Evolutionary conservation across 2,113 vertebrate genomes (phyloP), one percentile per base, ranked within the genome.

Genomic region (Peromyscus polionotus): DNA sequence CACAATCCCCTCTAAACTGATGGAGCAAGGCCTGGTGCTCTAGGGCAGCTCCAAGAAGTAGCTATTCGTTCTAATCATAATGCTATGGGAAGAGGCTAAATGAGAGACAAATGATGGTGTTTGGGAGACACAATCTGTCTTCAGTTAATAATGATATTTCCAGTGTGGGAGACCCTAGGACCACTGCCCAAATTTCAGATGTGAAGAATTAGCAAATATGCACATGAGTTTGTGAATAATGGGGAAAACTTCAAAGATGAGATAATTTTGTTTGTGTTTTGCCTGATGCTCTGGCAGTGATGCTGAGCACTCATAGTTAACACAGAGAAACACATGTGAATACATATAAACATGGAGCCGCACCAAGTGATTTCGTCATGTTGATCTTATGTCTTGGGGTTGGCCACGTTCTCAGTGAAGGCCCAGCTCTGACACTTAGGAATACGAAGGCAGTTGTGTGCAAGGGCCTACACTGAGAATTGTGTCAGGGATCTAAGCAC

Each of bases 251-350:
- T 95, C 73, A 96, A 87, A 96, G 91, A 73, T 65, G 86, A 97
- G 94, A 95, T 91, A 88, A 92, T 94, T 96, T 96, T 96, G 89
- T 97, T 95, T 96, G 90, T 84, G 48, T 93, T 94, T 89, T 88
- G 76, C 73, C 36, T 72, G 54, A 87, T 86, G 54, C 39, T 79
- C 89, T 93, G 94, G 72, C 45, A 33, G 51, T 67, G 59, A 84
- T 76, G 57, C 19, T 79, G 28, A 83, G 24, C 42, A 57, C 61
- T 94, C 88, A 26, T 45, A 73, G 8, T 75, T 57, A 87, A 75
- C 57, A 61, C 59, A 59, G 19, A 94, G 80, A 73, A 94, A 88
- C 76, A 96, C 73, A 77, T 63, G 86, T 14, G 42, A 84, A 57
- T 26, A 70, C 36, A 54, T 11, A 80, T 28, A 51, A 90, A 95